A percentile compares a stretch with the other conserved stretches of the same genome.
Evolutionary conservation across 1,140 invertebrate genomes (phyloP).

Genomic region (Eupristina koningsbergeri): DNA sequence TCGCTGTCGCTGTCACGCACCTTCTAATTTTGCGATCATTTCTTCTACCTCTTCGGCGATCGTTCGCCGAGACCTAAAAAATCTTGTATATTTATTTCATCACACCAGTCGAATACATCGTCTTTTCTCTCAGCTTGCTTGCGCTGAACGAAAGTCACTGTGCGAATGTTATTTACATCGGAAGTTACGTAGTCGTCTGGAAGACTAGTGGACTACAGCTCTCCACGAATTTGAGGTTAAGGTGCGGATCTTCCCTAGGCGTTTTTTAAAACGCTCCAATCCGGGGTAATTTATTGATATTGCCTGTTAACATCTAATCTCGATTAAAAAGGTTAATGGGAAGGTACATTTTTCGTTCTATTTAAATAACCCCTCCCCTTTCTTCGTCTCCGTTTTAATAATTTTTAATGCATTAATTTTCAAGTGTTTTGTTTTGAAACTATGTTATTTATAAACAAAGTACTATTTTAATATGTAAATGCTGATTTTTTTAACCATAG

Average conservation of each 20-base stretch:
- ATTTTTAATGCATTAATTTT: conserved; percentile 15
- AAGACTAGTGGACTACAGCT: background rate
- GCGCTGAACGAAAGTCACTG: background rate
- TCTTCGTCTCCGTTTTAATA: background rate
- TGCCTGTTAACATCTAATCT: background rate
- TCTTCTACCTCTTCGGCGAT: background rate
- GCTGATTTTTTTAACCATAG: too few relatives aligned
- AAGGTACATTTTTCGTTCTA: conserved; percentile 21
- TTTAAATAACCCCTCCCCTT: background rate
- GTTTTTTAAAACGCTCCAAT: background rate
- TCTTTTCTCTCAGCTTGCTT: background rate
- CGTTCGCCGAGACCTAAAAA: conserved; percentile 28
- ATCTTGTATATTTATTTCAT: background rate
- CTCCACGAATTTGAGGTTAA: conserved; percentile 41
- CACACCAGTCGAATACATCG: background rate
- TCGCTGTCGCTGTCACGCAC: conserved; percentile 33
- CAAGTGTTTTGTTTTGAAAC: conserved; percentile 6
- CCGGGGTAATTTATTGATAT: background rate
- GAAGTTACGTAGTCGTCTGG: conserved; percentile 9
- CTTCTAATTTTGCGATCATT: conserved; percentile 35
- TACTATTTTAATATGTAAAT: background rate
- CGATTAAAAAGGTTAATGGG: conserved; percentile 40
- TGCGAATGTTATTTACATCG: conserved; percentile 33
- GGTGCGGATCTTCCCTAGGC: conserved; percentile 17
- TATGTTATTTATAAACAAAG: background rate